Percentiles rank a stretch among this genome's conserved stretches.
phyloP scores from a whole-genome alignment of 2,888 invertebrate species.

The Ptycholaimellus sp. region DNA sequence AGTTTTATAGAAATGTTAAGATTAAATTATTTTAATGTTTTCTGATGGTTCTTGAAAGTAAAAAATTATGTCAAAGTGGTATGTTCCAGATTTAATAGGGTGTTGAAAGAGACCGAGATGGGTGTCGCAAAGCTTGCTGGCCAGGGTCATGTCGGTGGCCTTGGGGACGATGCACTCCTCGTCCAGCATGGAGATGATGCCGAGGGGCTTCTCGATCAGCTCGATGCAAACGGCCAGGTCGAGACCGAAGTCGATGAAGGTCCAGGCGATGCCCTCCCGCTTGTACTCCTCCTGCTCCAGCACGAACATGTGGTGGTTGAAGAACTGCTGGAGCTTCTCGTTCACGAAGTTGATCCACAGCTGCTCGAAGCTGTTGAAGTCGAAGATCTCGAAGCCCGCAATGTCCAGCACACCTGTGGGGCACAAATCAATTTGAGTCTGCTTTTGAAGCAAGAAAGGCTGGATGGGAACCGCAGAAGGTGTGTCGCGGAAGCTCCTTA shows the following conservation, averaged over 20 bases:
- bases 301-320: conserved; percentile 61
- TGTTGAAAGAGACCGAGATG: no score
- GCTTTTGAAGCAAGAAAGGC: no score
- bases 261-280: conserved; percentile 75
- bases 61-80: no score
- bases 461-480: no score
- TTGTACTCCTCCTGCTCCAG: conserved; percentile 66
- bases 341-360: conserved; percentile 83
- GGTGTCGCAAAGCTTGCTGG: conserved; percentile 21
- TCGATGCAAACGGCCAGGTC: conserved; percentile 86
- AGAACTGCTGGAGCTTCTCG: conserved; percentile 45
- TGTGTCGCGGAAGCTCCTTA: conserved; percentile 19
- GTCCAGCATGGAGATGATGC: conserved; percentile 88
- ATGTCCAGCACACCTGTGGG: conserved; percentile 99
- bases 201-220: conserved; percentile 94
- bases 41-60: no score
- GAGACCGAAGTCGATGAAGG: conserved; percentile 91
- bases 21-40: no score
- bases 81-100: no score
- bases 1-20: no score
- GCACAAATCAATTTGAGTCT: conserved; percentile 86
- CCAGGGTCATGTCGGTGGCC: conserved; percentile 22
- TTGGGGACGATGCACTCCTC: conserved; percentile 26
- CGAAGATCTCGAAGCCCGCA: conserved; percentile 99
- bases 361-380: conserved; percentile 91